phyloP scores from a whole-genome alignment of 2,113 vertebrate genomes.

The Burhinus bistriatus region DNA sequence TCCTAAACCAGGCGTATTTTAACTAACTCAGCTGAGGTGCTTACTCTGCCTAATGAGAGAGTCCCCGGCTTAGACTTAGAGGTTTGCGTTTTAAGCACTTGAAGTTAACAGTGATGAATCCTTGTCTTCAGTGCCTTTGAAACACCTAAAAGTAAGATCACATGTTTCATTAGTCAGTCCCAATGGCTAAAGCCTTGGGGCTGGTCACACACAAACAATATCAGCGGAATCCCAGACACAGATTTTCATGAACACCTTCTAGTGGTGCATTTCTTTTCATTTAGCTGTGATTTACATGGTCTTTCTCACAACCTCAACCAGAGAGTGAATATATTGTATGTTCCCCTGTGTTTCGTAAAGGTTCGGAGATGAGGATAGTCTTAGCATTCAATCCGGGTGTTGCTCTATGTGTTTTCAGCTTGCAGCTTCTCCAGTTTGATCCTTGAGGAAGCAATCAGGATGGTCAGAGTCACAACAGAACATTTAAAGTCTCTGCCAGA shows the following conservation, averaged over 20 bases:
- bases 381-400: not conserved
- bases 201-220: too few species aligned
- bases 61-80: not conserved
- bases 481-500: not conserved
- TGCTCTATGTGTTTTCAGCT: not conserved
- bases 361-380: not conserved
- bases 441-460: not conserved
- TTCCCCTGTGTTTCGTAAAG: not conserved
- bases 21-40: not conserved
- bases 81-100: not conserved
- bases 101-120: not conserved
- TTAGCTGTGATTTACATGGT: not conserved
- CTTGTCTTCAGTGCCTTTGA: not conserved
- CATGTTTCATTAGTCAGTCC: not conserved
- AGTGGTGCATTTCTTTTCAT: not conserved
- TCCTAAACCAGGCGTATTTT: not conserved
- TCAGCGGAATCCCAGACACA: not conserved
- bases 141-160: not conserved
- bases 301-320: not conserved
- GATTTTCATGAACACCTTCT: accelerated
- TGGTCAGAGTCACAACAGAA: not conserved
- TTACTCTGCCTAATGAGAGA: not conserved
- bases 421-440: not conserved
- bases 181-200: not conserved
- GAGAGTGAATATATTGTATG: not conserved